These are phyloP conservation scores for Bos javanicus DNA, from an alignment of 2,113 vertebrate species.

Conservation along the genomic window DNA sequence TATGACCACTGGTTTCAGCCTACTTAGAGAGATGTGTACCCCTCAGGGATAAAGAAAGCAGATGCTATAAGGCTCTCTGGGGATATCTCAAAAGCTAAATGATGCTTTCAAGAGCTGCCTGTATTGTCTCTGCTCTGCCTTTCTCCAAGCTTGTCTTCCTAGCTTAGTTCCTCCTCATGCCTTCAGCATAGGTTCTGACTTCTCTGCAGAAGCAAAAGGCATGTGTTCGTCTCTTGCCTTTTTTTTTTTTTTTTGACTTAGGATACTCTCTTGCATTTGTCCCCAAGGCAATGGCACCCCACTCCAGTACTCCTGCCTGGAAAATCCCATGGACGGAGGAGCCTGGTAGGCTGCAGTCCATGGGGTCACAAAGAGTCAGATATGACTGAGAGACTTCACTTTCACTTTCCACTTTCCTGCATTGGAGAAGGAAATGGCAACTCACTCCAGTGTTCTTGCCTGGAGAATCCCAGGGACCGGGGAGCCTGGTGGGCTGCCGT, in stretches of 20 bases:
- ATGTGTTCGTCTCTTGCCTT: background rate
- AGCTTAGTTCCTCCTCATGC: background rate
- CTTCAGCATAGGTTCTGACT: background rate
- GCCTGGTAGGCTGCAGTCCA: too few relatives aligned
- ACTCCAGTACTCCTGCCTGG: too few relatives aligned
- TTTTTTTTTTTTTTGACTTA: background rate
- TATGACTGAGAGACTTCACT: too few relatives aligned
- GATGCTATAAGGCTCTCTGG: background rate
- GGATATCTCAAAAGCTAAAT: background rate
- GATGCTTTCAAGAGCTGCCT: background rate
- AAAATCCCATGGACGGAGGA: too few relatives aligned
- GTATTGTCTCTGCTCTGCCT: background rate
- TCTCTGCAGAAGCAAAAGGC: background rate
- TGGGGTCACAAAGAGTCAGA: too few relatives aligned
- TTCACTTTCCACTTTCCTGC: fast-evolving
- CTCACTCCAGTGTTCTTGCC: too few relatives aligned
- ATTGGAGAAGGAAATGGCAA: too few relatives aligned
- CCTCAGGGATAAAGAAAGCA: background rate
- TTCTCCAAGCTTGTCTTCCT: background rate
- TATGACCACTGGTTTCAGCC: background rate
- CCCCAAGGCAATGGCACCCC: too few relatives aligned
- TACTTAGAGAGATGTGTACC: background rate
- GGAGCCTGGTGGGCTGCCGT: too few relatives aligned
- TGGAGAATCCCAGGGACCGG: too few relatives aligned
- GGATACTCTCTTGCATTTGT: background rate